These are phyloP conservation scores for Idaea straminata DNA, from an alignment of 2,888 invertebrate genomes.

Conservation along the genomic window DNA sequence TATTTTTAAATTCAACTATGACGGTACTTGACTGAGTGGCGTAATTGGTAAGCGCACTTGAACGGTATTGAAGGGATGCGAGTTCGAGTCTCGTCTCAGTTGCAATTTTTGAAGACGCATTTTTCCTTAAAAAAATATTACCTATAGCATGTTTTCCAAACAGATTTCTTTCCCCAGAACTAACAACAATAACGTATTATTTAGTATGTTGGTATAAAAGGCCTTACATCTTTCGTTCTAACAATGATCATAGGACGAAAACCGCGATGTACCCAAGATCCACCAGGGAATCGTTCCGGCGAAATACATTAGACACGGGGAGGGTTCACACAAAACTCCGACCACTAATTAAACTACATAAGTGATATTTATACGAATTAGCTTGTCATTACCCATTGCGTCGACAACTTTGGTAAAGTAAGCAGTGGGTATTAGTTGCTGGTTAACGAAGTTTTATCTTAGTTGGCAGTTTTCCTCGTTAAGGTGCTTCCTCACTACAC, in stretches of 20 bases:
- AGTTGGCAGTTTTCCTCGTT: background rate
- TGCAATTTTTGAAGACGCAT: too few relatives aligned
- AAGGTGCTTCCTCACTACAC: background rate
- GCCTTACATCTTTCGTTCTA: slow-evolving; percentile 15
- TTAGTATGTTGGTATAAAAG: too few relatives aligned
- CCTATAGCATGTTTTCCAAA: too few relatives aligned
- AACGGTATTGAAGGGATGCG: too few relatives aligned
- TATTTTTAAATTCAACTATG: too few relatives aligned
- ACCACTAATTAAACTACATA: slow-evolving; percentile 53
- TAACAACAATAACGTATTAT: background rate
- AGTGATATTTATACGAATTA: slow-evolving; percentile 54
- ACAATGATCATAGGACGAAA: slow-evolving; percentile 34
- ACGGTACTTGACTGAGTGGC: too few relatives aligned
- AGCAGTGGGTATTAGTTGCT: slow-evolving; percentile 8
- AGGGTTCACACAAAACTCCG: slow-evolving; percentile 26
- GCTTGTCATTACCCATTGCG: slow-evolving; percentile 23
- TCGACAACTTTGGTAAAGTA: slow-evolving; percentile 18
- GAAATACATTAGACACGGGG: slow-evolving; percentile 41
- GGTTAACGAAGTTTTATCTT: background rate
- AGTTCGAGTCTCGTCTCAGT: too few relatives aligned
- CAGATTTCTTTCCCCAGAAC: background rate
- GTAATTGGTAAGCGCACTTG: too few relatives aligned
- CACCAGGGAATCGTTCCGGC: slow-evolving; percentile 46
- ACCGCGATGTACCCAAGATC: slow-evolving; percentile 30
- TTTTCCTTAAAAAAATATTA: too few relatives aligned